Percentiles rank a stretch among this genome's conserved stretches.
Evolutionary conservation across 2,888 invertebrate species (phyloP).

Genomic region (Sphinx pinastri): DNA sequence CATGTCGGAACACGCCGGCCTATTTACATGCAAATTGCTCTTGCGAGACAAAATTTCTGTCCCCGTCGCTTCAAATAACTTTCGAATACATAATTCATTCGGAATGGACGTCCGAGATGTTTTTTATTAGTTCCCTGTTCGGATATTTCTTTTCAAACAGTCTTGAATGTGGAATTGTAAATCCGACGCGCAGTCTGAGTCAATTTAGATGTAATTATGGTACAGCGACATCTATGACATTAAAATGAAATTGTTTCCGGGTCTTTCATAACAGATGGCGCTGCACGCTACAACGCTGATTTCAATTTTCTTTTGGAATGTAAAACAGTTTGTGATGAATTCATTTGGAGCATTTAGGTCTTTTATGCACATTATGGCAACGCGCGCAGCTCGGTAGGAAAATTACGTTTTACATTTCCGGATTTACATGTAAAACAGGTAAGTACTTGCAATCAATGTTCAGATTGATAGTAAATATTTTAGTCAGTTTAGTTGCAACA

Average conservation of each 20-base stretch:
- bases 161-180: constrained; percentile 15
- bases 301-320: constrained; percentile 33
- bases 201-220: background rate
- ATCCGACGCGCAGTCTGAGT: background rate
- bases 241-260: constrained; percentile 30
- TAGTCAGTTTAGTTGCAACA: background rate
- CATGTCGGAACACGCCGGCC: constrained; percentile 53
- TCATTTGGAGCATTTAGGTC: constrained; percentile 44
- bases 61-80: constrained; percentile 54
- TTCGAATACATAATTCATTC: constrained; percentile 59
- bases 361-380: constrained; percentile 48
- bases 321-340: constrained; percentile 50
- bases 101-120: constrained; percentile 42
- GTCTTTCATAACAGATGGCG: constrained; percentile 45
- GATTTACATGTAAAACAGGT: constrained; percentile 60
- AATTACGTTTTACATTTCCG: constrained; percentile 55
- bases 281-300: constrained; percentile 29
- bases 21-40: constrained; percentile 72
- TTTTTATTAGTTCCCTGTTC: constrained; percentile 49
- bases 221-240: constrained; percentile 46
- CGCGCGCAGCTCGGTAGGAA: constrained; percentile 51
- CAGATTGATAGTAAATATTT: background rate
- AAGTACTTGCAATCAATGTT: background rate
- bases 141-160: constrained; percentile 31
- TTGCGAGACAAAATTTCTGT: constrained; percentile 32